These are phyloP conservation scores for Atlantisia rogersi DNA, from an alignment of 2,113 vertebrate genomes.

Conservation along the genomic window DNA sequence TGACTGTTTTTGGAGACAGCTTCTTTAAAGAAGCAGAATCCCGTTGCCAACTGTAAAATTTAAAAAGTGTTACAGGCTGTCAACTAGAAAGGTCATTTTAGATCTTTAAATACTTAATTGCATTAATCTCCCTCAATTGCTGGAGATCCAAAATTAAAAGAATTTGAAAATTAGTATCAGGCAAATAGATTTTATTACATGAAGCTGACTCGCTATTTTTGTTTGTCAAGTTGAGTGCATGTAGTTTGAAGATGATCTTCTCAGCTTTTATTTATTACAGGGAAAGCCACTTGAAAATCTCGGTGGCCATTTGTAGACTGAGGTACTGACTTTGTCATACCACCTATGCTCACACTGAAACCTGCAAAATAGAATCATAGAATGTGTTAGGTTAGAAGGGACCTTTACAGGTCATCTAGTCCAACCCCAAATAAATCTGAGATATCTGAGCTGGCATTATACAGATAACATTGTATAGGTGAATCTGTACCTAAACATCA, in stretches of 20 bases:
- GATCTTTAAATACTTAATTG: background rate
- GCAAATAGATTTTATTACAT: background rate
- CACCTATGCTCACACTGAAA: background rate
- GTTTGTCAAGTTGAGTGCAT: background rate
- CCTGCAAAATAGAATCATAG: background rate
- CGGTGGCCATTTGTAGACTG: background rate
- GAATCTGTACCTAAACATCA: background rate
- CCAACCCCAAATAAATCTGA: background rate
- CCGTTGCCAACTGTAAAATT: background rate
- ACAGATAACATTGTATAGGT: background rate
- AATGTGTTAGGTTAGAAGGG: too few species aligned
- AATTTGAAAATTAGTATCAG: background rate
- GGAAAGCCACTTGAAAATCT: background rate
- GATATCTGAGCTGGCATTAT: background rate
- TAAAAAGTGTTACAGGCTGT: background rate
- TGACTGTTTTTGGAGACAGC: background rate
- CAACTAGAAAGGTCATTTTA: background rate
- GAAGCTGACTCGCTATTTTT: background rate
- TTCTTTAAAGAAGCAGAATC: background rate
- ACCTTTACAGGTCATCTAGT: too few species aligned
- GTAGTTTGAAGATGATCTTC: background rate
- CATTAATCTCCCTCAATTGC: background rate
- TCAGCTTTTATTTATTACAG: background rate
- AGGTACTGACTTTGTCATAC: background rate
- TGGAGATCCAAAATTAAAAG: background rate